Conservation (phyloP, 2,888 invertebrate species). For the Pasiphila rectangulata region DNA sequence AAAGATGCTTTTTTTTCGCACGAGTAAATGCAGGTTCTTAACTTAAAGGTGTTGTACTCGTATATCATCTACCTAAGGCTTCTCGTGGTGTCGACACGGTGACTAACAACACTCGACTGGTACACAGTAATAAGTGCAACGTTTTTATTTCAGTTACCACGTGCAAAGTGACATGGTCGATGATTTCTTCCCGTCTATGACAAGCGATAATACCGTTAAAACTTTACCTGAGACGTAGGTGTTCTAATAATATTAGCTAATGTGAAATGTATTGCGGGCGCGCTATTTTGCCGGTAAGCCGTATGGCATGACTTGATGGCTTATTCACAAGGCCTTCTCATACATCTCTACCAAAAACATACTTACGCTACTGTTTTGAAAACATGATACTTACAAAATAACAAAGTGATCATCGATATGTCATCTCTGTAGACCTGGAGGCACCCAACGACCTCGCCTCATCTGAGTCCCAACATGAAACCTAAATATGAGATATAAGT, state of each 20-base stretch:
- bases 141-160: conserved; percentile 92
- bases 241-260: conserved; percentile 42
- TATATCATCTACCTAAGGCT: neutral
- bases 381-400: conserved; percentile 41
- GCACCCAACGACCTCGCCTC: neutral
- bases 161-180: conserved; percentile 95
- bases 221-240: conserved; percentile 55
- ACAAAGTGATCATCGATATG: conserved; percentile 65
- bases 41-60: no score
- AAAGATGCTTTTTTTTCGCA: no score
- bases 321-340: conserved; percentile 50
- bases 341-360: conserved; percentile 30
- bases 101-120: conserved; percentile 46
- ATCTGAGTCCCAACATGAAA: neutral
- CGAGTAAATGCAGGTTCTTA: no score
- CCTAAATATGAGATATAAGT: no score
- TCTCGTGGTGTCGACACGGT: conserved; percentile 17
- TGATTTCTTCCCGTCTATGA: conserved; percentile 89
- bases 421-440: conserved; percentile 48
- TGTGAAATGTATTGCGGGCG: conserved; percentile 44
- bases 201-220: conserved; percentile 75
- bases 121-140: conserved; percentile 45
- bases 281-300: conserved; percentile 67
- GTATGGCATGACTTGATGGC: conserved; percentile 66
- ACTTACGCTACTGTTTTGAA: conserved; percentile 35